These are phyloP conservation scores for Protonibea diacanthus DNA, from an alignment of 2,797 vertebrate species.

Conservation along the genomic window DNA sequence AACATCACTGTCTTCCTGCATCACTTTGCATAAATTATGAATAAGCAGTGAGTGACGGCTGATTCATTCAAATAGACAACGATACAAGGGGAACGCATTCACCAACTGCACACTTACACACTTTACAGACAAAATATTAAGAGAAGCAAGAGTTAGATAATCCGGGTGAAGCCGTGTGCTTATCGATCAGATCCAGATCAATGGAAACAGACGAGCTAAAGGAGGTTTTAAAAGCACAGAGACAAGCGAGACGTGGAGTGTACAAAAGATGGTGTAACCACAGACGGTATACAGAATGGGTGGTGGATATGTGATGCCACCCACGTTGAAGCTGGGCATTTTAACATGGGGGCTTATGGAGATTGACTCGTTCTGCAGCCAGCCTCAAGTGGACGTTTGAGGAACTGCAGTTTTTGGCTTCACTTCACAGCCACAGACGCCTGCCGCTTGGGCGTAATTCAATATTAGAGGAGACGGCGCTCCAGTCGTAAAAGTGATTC, in stretches of 20 bases:
- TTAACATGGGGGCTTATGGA: too few species aligned
- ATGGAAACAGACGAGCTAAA: slow-evolving; percentile 43
- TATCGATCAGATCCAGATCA: slow-evolving; percentile 55
- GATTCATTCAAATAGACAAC: slow-evolving; percentile 58
- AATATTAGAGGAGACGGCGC: slow-evolving; percentile 20
- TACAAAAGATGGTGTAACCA: slow-evolving; percentile 26
- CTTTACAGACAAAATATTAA: slow-evolving; percentile 46
- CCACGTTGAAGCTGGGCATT: too few species aligned
- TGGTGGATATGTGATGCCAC: too few species aligned
- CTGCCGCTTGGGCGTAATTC: slow-evolving; percentile 1
- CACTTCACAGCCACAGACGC: too few species aligned
- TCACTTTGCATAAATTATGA: slow-evolving; percentile 75
- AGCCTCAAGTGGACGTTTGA: too few species aligned
- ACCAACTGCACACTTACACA: slow-evolving; percentile 15
- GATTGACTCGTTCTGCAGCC: too few species aligned
- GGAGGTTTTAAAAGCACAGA: slow-evolving; percentile 30
- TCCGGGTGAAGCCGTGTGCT: not conserved
- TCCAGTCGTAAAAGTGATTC: slow-evolving; percentile 13
- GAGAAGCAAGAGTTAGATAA: slow-evolving; percentile 29
- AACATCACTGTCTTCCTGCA: slow-evolving; percentile 62
- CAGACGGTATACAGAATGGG: too few species aligned
- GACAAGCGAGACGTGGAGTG: slow-evolving; percentile 34
- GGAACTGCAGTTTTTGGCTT: too few species aligned
- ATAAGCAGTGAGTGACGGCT: slow-evolving; percentile 58
- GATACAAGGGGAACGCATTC: slow-evolving; percentile 22